Evolutionary conservation across 2,888 invertebrate genomes (phyloP).

Genomic region (Electrophaes corylata): DNA sequence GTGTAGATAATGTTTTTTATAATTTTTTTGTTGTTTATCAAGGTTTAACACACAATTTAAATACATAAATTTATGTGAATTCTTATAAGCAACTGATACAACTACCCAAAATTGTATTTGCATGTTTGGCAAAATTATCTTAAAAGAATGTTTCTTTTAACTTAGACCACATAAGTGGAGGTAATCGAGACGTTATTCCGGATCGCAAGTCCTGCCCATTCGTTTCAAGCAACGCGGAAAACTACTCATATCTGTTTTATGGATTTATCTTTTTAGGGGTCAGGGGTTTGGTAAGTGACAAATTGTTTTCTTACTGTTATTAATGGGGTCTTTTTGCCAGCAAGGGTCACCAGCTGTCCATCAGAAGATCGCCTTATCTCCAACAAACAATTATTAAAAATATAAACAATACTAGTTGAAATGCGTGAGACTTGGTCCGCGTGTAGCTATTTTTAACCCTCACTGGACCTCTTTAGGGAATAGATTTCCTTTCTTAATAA

Average conservation of each 20-base stretch:
- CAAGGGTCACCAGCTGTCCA: conserved; percentile 21
- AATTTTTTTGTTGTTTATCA: too few species aligned
- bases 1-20: too few species aligned
- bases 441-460: too few species aligned
- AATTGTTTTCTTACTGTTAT: conserved; percentile 33
- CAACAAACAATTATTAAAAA: conserved; percentile 18
- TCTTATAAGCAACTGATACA: too few species aligned
- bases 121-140: too few species aligned
- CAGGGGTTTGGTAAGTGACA: conserved; percentile 29
- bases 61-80: too few species aligned
- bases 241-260: conserved; percentile 44
- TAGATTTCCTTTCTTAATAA: too few species aligned
- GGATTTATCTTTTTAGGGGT: conserved; percentile 34
- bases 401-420: background rate
- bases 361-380: conserved; percentile 12
- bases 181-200: conserved; percentile 76
- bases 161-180: conserved; percentile 42
- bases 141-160: conserved; percentile 27
- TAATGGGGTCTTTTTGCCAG: conserved; percentile 22
- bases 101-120: too few species aligned
- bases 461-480: too few species aligned
- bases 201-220: conserved; percentile 64
- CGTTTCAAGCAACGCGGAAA: conserved; percentile 61
- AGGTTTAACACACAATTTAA: too few species aligned
- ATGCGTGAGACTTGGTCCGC: too few species aligned